phyloP scores from a whole-genome alignment of 2,113 vertebrate genomes.

The Columba livia region DNA sequence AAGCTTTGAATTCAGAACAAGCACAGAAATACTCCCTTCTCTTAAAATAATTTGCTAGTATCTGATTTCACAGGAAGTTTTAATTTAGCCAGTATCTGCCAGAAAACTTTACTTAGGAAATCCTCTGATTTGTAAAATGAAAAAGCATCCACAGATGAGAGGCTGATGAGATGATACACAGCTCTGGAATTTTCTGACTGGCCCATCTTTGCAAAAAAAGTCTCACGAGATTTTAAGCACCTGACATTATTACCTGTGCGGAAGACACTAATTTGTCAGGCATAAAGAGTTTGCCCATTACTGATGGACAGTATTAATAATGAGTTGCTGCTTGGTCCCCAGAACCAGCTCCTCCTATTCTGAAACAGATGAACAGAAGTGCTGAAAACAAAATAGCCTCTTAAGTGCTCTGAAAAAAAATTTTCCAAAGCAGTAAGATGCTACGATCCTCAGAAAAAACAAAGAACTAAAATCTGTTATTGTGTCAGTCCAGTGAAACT shows the following conservation, averaged over 20 bases:
- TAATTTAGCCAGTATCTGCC: background rate
- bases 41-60: background rate
- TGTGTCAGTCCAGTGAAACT: background rate
- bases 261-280: background rate
- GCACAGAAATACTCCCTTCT: background rate
- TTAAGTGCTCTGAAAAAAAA: background rate
- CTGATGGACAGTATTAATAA: background rate
- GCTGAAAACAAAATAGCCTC: background rate
- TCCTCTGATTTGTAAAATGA: background rate
- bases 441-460: background rate
- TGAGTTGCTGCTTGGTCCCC: background rate
- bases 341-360: background rate
- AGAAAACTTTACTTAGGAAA: background rate
- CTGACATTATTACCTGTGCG: background rate
- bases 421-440: background rate
- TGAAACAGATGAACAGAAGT: background rate
- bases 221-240: background rate
- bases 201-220: too few species aligned
- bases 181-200: background rate
- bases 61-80: background rate
- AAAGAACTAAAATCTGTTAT: background rate
- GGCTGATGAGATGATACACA: background rate
- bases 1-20: background rate
- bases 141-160: background rate
- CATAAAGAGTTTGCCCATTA: background rate